A percentile compares a stretch with the other conserved stretches of the same genome.
phyloP scores from a whole-genome alignment of 2,797 vertebrate genomes.

The Falco biarmicus region DNA sequence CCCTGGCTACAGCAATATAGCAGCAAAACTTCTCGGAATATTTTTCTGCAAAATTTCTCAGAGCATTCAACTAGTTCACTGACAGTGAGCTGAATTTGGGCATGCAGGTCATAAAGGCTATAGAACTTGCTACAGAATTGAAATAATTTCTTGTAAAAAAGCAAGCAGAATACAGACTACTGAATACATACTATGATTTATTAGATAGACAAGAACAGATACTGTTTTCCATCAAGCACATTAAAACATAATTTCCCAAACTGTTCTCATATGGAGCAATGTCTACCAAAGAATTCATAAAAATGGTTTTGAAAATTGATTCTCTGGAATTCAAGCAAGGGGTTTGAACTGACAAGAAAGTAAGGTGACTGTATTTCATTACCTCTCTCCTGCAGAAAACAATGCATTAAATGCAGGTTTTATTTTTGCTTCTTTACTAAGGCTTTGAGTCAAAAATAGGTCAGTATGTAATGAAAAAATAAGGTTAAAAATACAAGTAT shows the following conservation, averaged over 20 bases:
- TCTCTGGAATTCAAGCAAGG: background rate
- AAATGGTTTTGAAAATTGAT: background rate
- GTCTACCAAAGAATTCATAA: background rate
- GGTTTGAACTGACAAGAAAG: background rate
- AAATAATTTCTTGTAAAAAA: background rate
- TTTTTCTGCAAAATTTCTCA: too few relatives aligned
- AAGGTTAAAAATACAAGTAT: background rate
- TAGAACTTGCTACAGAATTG: background rate
- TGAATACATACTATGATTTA: background rate
- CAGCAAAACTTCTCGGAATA: background rate
- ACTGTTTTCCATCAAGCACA: background rate
- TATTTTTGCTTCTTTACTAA: background rate
- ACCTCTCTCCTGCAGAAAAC: background rate
- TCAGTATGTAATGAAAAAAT: background rate
- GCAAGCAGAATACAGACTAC: background rate
- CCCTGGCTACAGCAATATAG: background rate
- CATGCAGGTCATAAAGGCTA: background rate
- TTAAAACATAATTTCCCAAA: background rate
- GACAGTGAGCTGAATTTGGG: background rate
- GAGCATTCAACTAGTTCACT: background rate
- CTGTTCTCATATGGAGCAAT: background rate
- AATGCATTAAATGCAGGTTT: background rate
- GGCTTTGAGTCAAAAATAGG: background rate
- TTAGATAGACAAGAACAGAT: background rate
- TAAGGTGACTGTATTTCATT: background rate